These are phyloP conservation scores for Tromatobia lineatoria DNA, from an alignment of 2,888 invertebrate genomes.

Conservation along the genomic window DNA sequence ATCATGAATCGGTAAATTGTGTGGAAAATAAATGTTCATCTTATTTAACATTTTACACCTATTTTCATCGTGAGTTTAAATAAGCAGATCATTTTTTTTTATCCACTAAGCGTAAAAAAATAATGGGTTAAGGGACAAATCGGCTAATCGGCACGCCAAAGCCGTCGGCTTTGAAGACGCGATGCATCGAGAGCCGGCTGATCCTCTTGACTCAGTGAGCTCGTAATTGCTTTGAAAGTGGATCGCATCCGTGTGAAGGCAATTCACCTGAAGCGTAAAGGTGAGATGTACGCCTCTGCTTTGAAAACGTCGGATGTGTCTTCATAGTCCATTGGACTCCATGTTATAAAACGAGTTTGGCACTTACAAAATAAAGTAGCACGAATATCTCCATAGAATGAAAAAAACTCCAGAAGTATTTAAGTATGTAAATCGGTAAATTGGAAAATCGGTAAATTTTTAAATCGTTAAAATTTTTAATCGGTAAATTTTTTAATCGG, in stretches of 20 bases:
- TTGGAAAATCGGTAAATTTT: too few relatives aligned
- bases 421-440: too few relatives aligned
- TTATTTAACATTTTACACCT: too few relatives aligned
- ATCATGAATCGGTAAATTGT: too few relatives aligned
- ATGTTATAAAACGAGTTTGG: background rate
- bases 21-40: too few relatives aligned
- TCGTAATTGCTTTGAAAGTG: slow-evolving; percentile 67
- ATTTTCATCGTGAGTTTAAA: too few relatives aligned
- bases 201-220: slow-evolving; percentile 46
- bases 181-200: slow-evolving; percentile 47
- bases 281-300: slow-evolving; percentile 4
- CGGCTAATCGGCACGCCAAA: background rate
- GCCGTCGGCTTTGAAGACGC: slow-evolving; percentile 22
- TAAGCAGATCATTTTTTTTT: too few relatives aligned
- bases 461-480: too few relatives aligned
- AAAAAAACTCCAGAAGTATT: too few relatives aligned
- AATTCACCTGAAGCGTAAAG: slow-evolving; percentile 42
- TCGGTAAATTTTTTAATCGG: too few relatives aligned
- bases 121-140: too few relatives aligned
- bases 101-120: too few relatives aligned
- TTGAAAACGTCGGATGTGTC: slow-evolving; percentile 42
- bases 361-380: background rate
- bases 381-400: background rate
- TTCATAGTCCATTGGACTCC: background rate
- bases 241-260: slow-evolving; percentile 57